Percentiles rank a stretch among this genome's conserved stretches.
Evolutionary conservation across 2,888 invertebrate genomes (phyloP).

Genomic region (Epinotia demarniana): DNA sequence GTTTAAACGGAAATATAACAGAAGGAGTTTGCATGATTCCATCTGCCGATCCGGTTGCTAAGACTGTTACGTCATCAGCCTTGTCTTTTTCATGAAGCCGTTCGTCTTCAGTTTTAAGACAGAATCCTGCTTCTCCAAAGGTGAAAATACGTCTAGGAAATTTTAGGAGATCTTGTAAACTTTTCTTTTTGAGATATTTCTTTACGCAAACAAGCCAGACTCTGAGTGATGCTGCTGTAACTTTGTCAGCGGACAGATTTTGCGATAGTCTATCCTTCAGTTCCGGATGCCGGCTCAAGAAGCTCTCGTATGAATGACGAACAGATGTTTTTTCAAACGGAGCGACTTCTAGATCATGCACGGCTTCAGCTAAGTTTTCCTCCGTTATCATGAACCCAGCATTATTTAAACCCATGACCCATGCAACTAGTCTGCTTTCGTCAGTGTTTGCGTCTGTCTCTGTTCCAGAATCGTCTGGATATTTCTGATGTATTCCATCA

Average conservation of each 20-base stretch:
- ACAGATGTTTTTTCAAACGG: background rate
- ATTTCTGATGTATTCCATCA: background rate
- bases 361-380: conserved; percentile 3
- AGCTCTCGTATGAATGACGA: background rate
- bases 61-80: conserved; percentile 5
- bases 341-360: background rate
- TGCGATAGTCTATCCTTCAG: background rate
- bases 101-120: background rate
- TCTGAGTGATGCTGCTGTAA: background rate
- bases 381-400: conserved; percentile 8
- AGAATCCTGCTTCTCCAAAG: background rate
- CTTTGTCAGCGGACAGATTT: background rate
- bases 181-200: conserved; percentile 1
- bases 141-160: conserved; percentile 3
- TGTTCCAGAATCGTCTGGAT: background rate
- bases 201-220: conserved; percentile 2
- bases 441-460: background rate
- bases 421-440: conserved; percentile 3
- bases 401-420: background rate
- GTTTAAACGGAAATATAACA: conserved; percentile 2
- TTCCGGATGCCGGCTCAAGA: conserved; percentile 1
- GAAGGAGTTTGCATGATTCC: background rate
- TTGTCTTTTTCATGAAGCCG: background rate
- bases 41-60: conserved; percentile 9
- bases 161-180: background rate